Conservation (phyloP, 1,140 invertebrate genomes). For the Polypedilum vanderplanki region DNA sequence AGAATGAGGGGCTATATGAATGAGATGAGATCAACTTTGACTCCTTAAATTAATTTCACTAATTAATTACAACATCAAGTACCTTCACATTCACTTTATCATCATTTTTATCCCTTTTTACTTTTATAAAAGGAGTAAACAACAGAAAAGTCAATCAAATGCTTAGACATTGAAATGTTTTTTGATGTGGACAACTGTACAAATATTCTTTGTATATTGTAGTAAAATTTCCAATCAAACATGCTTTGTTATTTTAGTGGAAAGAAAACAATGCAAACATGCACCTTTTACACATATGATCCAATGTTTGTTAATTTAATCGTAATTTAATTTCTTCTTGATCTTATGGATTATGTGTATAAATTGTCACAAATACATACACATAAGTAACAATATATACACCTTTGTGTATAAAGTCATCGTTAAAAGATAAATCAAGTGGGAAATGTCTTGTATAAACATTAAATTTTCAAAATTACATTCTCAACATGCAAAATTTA, state of each 20-base stretch:
- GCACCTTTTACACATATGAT: background rate
- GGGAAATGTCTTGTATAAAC: constrained; percentile 10
- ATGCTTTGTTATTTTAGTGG: background rate
- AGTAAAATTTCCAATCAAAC: background rate
- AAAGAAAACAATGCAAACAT: background rate
- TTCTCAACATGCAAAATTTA: background rate
- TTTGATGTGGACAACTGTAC: constrained; percentile 10
- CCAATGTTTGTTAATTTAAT: constrained; percentile 25
- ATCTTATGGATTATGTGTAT: background rate
- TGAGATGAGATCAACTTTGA: background rate
- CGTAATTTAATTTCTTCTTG: constrained; percentile 25
- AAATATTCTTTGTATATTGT: constrained; percentile 3
- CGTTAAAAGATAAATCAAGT: constrained; percentile 12
- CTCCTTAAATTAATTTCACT: constrained; percentile 25
- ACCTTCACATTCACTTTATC: background rate
- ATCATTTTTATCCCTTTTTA: background rate
- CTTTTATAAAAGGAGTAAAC: background rate
- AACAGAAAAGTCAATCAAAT: constrained; percentile 2
- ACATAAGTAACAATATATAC: background rate
- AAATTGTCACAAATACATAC: no score
- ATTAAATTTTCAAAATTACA: constrained; percentile 15
- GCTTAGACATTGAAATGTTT: background rate
- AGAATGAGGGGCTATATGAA: background rate
- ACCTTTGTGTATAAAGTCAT: background rate
- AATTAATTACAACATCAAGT: constrained; percentile 26